Base-by-base conservation (phyloP, 2,797 vertebrate species). In the Spinus olivaceus region DNA sequence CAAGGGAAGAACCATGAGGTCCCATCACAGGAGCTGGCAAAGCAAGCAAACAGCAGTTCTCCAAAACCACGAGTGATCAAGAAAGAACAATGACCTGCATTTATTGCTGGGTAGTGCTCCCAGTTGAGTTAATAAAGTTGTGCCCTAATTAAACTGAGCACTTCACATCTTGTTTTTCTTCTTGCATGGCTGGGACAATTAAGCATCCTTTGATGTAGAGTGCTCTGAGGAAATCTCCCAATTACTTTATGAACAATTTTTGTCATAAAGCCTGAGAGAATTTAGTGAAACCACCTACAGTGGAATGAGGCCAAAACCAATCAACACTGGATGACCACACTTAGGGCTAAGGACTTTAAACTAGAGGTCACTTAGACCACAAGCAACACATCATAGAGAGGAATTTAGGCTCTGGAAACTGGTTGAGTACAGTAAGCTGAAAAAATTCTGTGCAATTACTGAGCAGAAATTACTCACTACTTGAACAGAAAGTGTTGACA, bases 91-190 rank as follows among this genome's bases (percentile, higher is more conserved):
- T 94, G 95, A 95, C 96, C 94, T 94, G 95, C 96, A 96, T 96
- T 95, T 95, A 94, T 94, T 95, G 90, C 93, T 0, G 86, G 80
- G 73, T 94, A 96, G 54, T 66, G 73, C 81, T 96, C 96, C 94
- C 96, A 96, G 86, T 88, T 95, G 96, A 95, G 93, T 96, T 96
- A 94, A 94, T 94, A 95, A 96, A 96, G 94, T 96, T 96, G 94
- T 96, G 95, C 94, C 96, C 96, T 96, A 96, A 96, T 96, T 96
- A 96, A 96, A 92, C 86, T 76, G 80, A 96, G 92, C 94, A 95
- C 92, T 96, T 96, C 73, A 95, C 93, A 96, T 96, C 94, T 96
- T 96, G 95, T 96, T 96, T 96, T 96, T 94, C 96, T 96, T 96
- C 94, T 95, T 96, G 92, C 90, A 81, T 91, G 94, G 96, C 90